Evolutionary conservation across 2,888 invertebrate genomes (phyloP), one percentile per base, ranked within the genome.

Genomic region (Latrodectus elegans): DNA sequence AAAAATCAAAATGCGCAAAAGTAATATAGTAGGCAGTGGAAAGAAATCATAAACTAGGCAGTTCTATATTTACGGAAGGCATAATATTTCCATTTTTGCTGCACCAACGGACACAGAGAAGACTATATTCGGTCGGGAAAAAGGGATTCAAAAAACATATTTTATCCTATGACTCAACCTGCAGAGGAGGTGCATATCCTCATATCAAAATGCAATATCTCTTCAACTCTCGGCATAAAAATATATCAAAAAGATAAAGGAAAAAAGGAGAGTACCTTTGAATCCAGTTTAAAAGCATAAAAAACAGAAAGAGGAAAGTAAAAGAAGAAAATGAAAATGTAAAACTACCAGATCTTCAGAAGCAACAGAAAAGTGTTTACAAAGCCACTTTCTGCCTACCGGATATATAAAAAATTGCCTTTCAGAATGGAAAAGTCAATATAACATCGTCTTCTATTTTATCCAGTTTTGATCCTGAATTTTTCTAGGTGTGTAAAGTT

Each of bases 151-250:
- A 55, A 60, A 80, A 80, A 82, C 65, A 74, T 55, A 67, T 68
- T 82, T 65, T 68, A 49, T 68, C 17, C 74, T 65, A 53, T 8
- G 79, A 51, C n/a, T 53, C 26, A 52, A 11, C 26, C 53, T 14
- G 15, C 22, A 53, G 22, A 9, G 15, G 52, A 68, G 9, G 22
- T 12, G 26, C 52, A 79, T 51, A 67, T 38, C n/a, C 55, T 10
- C 74, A 67, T 68, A 82, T 74, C 82, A 68, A 80, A 82, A 74
- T 82, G 74, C 82, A 82, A 82, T 74, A 82, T 75, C 74, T 74
- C 65, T 65, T 74, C 53, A 74, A 74, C 82, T 74, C 53, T 14
- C 17, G 52, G 38, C 38, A 38, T 38, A 38, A 38, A 38, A 38
- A 38, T 51, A 14, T 14, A 68, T 12, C 52, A 64, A 72, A 38